Evolutionary conservation across 1,140 invertebrate species (phyloP).

Genomic region (Samia ricini): DNA sequence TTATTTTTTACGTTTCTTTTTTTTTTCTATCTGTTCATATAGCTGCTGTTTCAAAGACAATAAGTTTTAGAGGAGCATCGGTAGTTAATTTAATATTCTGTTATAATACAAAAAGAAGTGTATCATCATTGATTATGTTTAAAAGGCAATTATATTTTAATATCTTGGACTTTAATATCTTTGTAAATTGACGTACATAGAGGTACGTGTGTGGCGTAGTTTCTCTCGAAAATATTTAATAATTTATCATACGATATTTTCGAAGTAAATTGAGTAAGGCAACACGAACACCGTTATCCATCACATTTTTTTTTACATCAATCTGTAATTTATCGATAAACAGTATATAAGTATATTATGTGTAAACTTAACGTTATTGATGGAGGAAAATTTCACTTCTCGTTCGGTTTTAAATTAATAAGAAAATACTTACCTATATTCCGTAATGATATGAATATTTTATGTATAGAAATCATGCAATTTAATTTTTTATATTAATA

Average conservation of each 20-base stretch:
- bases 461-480: too few species aligned
- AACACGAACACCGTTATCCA: slow-evolving; percentile 20
- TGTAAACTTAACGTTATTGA: slow-evolving; percentile 24
- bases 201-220: not conserved
- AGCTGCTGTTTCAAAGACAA: slow-evolving; percentile 13
- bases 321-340: slow-evolving; percentile 5
- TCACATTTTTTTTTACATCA: slow-evolving; percentile 27
- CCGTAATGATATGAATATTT: too few species aligned
- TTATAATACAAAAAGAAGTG: slow-evolving; percentile 16
- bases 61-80: not conserved
- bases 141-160: slow-evolving; percentile 17
- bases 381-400: slow-evolving; percentile 13
- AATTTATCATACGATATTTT: slow-evolving; percentile 27
- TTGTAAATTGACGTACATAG: not conserved
- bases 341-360: not conserved
- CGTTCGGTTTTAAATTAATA: not conserved
- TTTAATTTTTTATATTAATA: too few species aligned
- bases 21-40: slow-evolving; percentile 28
- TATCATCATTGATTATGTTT: slow-evolving; percentile 17
- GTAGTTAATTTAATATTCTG: slow-evolving; percentile 15
- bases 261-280: slow-evolving; percentile 20
- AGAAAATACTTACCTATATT: not conserved
- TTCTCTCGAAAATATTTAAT: slow-evolving; percentile 13
- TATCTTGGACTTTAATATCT: slow-evolving; percentile 14
- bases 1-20: slow-evolving; percentile 48